phyloP scores from a whole-genome alignment of 2,113 vertebrate genomes.

The Amblyopsis rosae region DNA sequence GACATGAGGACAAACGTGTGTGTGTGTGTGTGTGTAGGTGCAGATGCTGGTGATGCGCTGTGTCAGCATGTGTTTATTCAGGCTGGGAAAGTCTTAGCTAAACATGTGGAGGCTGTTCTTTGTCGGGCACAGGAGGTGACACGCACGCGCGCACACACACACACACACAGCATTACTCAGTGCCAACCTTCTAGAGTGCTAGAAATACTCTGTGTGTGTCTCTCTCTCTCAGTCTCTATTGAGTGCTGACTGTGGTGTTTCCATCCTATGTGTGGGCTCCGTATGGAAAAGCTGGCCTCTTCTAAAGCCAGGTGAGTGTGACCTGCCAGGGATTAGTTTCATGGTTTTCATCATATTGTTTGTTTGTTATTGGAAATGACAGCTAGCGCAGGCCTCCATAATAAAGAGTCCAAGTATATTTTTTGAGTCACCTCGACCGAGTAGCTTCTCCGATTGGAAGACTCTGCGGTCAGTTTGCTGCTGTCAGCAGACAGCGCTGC shows the following conservation, averaged over 20 bases:
- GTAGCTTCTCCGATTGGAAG: too few species aligned
- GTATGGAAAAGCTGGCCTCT: slow-evolving; percentile 95
- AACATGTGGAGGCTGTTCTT: slow-evolving; percentile 85
- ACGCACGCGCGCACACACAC: not conserved
- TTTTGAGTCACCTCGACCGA: too few species aligned
- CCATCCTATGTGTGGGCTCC: slow-evolving; percentile 91
- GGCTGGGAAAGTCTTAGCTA: slow-evolving; percentile 85
- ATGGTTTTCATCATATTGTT: not conserved
- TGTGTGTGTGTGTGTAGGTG: slow-evolving; percentile 71
- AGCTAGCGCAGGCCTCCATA: too few species aligned
- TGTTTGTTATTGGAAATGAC: too few species aligned
- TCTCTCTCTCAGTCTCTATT: slow-evolving; percentile 75
- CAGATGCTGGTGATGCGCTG: slow-evolving; percentile 81
- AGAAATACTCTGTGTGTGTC: not conserved
- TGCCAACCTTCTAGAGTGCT: not conserved
- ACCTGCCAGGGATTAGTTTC: too few species aligned
- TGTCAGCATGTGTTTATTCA: slow-evolving; percentile 79
- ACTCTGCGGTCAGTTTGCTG: too few species aligned
- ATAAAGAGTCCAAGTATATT: too few species aligned
- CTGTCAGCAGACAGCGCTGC: too few species aligned
- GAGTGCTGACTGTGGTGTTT: slow-evolving; percentile 77
- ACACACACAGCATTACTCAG: not conserved
- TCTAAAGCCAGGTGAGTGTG: slow-evolving; percentile 80
- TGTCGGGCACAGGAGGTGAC: slow-evolving; percentile 82
- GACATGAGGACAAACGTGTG: not conserved